Evolutionary conservation across 1,140 invertebrate genomes (phyloP), one percentile per base, ranked within the genome.

Genomic region (Saxidomus purpurata): DNA sequence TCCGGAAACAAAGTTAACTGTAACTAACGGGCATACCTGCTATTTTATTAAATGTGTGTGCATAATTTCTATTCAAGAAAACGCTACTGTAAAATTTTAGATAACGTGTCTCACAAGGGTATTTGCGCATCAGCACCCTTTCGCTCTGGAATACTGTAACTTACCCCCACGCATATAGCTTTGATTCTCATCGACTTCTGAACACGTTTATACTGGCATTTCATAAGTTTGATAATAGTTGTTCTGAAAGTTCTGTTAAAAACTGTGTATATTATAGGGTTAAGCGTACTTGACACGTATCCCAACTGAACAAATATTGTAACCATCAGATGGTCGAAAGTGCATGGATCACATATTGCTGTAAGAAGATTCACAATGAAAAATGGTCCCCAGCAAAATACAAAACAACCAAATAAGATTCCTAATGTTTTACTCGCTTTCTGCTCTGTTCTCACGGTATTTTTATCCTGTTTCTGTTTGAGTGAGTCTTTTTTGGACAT

Each of bases 371-470:
- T 96, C 19, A 93, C 91, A 43, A 94, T 91, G 84, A 95, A 96
- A 91, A 96, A 96, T 47, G 95, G 95, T 22, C 92, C 93, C 95
- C 95, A 96, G 79, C 94, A 94, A 17, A 95, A 79, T 8, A 95
- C 92, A 80, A 96, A 96, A 19, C 94, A 92, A n/a, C 88, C 90
- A 86, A 96, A 95, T 22, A 96, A 93, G 22, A 95, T 94, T 8
- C 94, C 94, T 19, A 96, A 92, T n/a, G 95, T 95, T 90, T 95
- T 97, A 3, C 98, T 98, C 67, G 98, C 98, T 96, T 99, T 99
- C 95, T 99, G 98, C 95, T 99, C 98, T 93, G 98, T 98, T 84
- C 92, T 80, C 2, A 94, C 94, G n/a, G 89, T 63, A 77, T 80
- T 93, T 81, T 90, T 93, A 0, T 88, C 93, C 38, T 91, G 87